Base-by-base conservation (phyloP, 1,140 invertebrate genomes). In the Drosophila trapezifrons region DNA sequence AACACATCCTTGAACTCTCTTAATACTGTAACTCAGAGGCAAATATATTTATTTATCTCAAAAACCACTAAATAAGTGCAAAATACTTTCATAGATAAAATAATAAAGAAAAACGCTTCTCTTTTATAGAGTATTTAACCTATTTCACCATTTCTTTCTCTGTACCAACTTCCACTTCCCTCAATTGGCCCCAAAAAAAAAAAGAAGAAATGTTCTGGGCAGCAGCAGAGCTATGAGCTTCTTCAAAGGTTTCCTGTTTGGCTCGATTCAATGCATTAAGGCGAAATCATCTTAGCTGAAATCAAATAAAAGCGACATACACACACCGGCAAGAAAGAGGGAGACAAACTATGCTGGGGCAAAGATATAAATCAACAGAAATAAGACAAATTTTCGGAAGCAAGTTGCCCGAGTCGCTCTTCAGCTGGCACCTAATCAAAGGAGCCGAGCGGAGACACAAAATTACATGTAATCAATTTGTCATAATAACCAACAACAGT, bases 391-490 rank as follows among this genome's bases (percentile, higher is more conserved):
- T 75, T 75, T 64, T 71, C 25, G 67, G 29, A 66, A 45, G 43
- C 64, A 45, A 43, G 45, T 51, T n/a, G 29, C 32, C 10, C 6
- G 46, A 35, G 27, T 47, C 29, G 8, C 42, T 42, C 57, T n/a
- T 22, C 58, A 38, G 43, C 64, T 67, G 59, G 47, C 69, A 72
- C 71, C 72, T 73, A 76, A 76, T 76, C 74, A 76, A 76, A 76
- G 47, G 49, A 46, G 12, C 67, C 29, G 51, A 22, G 20, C 29
- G 46, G 42, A 46, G 64, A 70, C 67, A 72, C 66, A 38, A 37
- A 71, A 77, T 78, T 78, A 78, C 74, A 57, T 77, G 75, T 78
- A 78, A 78, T 78, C 75, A 78, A 78, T 78, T 78, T 78, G 75
- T 78, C 75, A 78, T 78, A 76, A 77, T 63, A 77, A 63, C 40